These are phyloP conservation scores for Eidolon helvum DNA, from an alignment of 2,113 vertebrate genomes.

Conservation along the genomic window DNA sequence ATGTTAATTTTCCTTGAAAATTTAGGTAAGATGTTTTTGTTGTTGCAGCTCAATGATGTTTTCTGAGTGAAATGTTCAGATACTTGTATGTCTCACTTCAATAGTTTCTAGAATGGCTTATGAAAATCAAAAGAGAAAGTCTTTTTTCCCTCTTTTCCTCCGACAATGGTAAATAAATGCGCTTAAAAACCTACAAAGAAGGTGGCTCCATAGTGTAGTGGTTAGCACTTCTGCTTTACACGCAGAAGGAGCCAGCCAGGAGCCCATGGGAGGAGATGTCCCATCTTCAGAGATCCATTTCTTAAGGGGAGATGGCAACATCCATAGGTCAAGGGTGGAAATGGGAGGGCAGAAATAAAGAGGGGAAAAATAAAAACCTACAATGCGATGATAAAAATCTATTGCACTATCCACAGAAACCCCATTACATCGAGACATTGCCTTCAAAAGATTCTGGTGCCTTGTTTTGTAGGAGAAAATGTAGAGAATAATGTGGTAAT, in stretches of 20 bases:
- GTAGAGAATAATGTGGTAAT: not conserved
- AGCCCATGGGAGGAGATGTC: no score
- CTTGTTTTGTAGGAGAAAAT: not conserved
- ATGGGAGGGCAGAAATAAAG: no score
- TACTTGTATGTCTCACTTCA: not conserved
- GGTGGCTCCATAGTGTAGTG: no score
- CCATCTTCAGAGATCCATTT: no score
- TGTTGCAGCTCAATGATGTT: not conserved
- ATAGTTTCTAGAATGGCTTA: not conserved
- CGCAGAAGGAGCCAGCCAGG: no score
- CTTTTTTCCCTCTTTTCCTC: not conserved
- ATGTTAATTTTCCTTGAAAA: not conserved
- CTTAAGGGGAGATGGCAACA: no score
- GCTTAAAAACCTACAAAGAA: not conserved
- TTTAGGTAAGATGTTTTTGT: not conserved
- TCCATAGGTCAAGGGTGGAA: no score
- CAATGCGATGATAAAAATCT: slow-evolving; percentile 1
- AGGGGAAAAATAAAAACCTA: not conserved
- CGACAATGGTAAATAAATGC: not conserved
- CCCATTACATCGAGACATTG: not conserved
- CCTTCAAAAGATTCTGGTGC: not conserved
- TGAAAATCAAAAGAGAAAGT: not conserved
- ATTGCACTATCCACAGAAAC: not conserved
- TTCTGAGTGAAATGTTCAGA: not conserved
- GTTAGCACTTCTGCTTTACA: no score